Base-by-base conservation (phyloP, 2,113 vertebrate species). In the Siniperca chuatsi region DNA sequence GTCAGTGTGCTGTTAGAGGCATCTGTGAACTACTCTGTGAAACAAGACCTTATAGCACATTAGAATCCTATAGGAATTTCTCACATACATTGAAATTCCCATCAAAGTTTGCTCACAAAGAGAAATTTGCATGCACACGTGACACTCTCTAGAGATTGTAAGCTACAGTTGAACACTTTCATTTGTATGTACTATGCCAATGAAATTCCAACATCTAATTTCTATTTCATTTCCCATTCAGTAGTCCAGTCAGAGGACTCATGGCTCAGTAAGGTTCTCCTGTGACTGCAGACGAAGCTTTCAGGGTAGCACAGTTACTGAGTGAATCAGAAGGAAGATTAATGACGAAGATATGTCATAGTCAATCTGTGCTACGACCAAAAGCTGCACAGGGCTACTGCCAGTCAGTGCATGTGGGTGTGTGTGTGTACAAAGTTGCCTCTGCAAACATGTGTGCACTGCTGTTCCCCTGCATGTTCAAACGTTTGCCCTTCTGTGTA, bases 261-360 rank as follows among this genome's bases (percentile, higher is more conserved):
- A 20, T 7, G 15, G 58, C 46, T 78, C 74, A 42, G 61, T 42
- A 20, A 81, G 68, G 66, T 58, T 84, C 84, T 69, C 48, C 69
- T 44, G 68, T 57, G 72, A 62, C 64, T 82, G 78, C 5, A 62
- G 54, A 69, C 69, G 54, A 72, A 78, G 54, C 76, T 79, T 37
- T 46, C 78, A 89, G 85, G 75, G 69, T 67, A 75, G 84, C 50
- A 55, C 21, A 75, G 78, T 68, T 46, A 82, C 80, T 50, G 66
- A 89, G 73, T 78, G 85, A 89, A 86, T 89, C 80, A 84, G 73
- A 83, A 52, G 62, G 44, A 78, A 83, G 88, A 92, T 78, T 71
- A 69, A 84, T 75, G 91, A 82, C 72, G 75, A 73, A 83, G 80
- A 82, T 85, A 82, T 75, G 87, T 86, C 79, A 83, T 1, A 74